Conservation (phyloP, 2,113 vertebrate species). For the Phylloscopus trochiloides region DNA sequence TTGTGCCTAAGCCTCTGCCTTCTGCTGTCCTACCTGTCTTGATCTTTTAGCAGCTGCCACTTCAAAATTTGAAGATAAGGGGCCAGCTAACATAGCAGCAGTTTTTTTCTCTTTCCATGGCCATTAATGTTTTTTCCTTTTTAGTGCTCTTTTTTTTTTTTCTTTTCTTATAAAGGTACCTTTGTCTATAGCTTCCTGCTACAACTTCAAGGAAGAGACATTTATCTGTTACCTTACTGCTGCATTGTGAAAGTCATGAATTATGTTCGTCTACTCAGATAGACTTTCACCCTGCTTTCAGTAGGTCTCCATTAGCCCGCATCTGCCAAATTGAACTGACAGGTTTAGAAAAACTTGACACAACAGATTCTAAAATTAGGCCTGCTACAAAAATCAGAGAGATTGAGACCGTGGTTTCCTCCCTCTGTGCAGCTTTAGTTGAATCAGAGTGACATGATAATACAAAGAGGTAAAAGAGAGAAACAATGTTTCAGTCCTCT, state of each 20-base stretch:
- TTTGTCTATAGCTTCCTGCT: constrained; percentile 50
- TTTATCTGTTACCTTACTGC: constrained; percentile 36
- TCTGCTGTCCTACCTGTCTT: constrained; percentile 31
- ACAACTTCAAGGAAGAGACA: constrained; percentile 29
- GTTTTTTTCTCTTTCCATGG: constrained; percentile 8
- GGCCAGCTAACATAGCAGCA: constrained; percentile 13
- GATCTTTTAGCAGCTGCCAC: constrained; percentile 43
- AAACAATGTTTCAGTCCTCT: constrained; percentile 49
- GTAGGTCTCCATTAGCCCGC: constrained; percentile 53
- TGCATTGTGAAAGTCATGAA: constrained; percentile 11
- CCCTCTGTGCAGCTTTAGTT: constrained; percentile 50
- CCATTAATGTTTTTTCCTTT: constrained; percentile 53
- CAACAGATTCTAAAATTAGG: constrained; percentile 63
- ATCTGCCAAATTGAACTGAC: constrained; percentile 66
- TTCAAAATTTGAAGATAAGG: constrained; percentile 63
- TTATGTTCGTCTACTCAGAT: constrained; percentile 11
- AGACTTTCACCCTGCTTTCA: constrained; percentile 58
- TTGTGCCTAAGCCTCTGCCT: background rate
- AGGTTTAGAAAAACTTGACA: constrained; percentile 64
- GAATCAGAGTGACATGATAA: constrained; percentile 56
- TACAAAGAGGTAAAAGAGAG: constrained; percentile 46
- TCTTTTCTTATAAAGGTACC: background rate
- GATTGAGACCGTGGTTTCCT: constrained; percentile 24
- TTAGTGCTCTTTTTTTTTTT: background rate
- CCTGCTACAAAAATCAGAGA: constrained; percentile 49